Conservation (phyloP, 2,797 vertebrate genomes). For the Eutrigla gurnardus region DNA sequence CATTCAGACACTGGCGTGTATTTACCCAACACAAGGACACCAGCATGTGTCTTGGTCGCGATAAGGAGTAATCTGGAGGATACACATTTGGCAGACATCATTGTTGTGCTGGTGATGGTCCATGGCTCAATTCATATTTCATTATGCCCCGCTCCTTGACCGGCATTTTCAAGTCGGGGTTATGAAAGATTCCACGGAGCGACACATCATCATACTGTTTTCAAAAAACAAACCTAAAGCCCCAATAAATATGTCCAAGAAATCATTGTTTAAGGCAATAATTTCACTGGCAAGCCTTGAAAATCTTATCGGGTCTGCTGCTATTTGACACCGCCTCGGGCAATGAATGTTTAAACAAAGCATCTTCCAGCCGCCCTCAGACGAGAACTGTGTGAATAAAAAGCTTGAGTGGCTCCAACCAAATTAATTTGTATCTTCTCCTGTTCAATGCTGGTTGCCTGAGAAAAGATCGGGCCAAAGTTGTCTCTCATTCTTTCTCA, state of each 20-base stretch:
- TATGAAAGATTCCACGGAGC: slow-evolving; percentile 76
- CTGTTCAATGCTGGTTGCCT: slow-evolving; percentile 68
- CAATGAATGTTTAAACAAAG: slow-evolving; percentile 84
- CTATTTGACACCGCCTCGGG: slow-evolving; percentile 84
- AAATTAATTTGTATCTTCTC: slow-evolving; percentile 74
- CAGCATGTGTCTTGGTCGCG: slow-evolving; percentile 80
- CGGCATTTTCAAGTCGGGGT: slow-evolving; percentile 82
- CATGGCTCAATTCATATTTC: slow-evolving; percentile 83
- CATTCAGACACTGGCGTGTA: slow-evolving; percentile 78
- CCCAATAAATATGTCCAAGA: slow-evolving; percentile 71
- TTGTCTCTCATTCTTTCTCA: slow-evolving; percentile 62
- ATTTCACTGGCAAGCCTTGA: slow-evolving; percentile 78
- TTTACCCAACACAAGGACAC: slow-evolving; percentile 78
- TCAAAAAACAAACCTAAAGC: slow-evolving; percentile 55
- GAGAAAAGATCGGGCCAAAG: slow-evolving; percentile 63
- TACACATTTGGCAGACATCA: slow-evolving; percentile 82
- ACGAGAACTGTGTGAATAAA: slow-evolving; percentile 71
- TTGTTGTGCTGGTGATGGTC: slow-evolving; percentile 82
- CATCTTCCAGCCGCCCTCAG: slow-evolving; percentile 65
- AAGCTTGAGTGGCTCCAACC: slow-evolving; percentile 66
- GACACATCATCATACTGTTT: slow-evolving; percentile 77
- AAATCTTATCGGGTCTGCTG: slow-evolving; percentile 80
- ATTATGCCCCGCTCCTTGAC: slow-evolving; percentile 84
- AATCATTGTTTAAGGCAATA: slow-evolving; percentile 84
- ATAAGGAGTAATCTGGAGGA: slow-evolving; percentile 83